These are phyloP conservation scores for Myopa tessellatipennis DNA, from an alignment of 2,888 invertebrate genomes.

Conservation along the genomic window DNA sequence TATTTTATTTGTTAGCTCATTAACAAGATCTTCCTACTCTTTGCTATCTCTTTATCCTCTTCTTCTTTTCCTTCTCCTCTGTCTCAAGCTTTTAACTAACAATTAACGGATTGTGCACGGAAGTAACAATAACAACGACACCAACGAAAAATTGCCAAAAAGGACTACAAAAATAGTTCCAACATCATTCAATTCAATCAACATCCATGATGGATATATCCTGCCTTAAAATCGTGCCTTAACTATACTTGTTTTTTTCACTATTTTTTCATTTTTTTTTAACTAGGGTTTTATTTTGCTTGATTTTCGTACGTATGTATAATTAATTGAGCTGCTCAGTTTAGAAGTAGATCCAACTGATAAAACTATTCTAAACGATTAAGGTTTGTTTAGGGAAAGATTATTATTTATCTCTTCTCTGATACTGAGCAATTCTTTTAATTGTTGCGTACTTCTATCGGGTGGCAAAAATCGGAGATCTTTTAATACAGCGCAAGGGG, in stretches of 20 bases:
- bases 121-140: conserved; percentile 15
- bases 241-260: neutral
- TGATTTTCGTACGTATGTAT: neutral
- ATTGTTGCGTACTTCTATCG: no score
- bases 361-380: no score
- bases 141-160: conserved; percentile 33
- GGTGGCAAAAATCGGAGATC: no score
- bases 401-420: neutral
- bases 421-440: no score
- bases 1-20: neutral
- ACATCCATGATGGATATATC: neutral
- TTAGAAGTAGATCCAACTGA: no score
- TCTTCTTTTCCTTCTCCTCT: neutral
- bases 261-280: neutral
- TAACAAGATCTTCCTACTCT: neutral
- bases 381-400: neutral
- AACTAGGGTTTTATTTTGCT: neutral
- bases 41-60: neutral
- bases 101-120: conserved; percentile 20
- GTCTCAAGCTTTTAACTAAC: conserved; percentile 37
- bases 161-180: neutral
- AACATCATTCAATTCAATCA: neutral
- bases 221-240: conserved; percentile 4
- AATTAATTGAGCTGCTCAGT: neutral
- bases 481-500: no score